These are phyloP conservation scores for Porites cylindrica DNA, from an alignment of 92 coral and sea anemone species.

Conservation along the genomic window DNA sequence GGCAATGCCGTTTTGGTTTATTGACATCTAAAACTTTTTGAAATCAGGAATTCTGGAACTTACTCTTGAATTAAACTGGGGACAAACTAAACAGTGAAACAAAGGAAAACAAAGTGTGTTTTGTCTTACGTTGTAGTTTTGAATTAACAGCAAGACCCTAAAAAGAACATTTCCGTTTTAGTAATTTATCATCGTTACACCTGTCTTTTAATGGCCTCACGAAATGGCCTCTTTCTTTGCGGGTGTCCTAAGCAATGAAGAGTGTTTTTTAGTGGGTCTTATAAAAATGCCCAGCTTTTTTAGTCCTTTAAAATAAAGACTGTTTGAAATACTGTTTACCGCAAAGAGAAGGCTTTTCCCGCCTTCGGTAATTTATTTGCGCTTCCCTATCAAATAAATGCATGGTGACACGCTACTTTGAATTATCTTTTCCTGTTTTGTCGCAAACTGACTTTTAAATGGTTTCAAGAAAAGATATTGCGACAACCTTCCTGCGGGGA, in stretches of 20 bases:
- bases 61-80: background rate
- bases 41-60: background rate
- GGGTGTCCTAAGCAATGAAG: background rate
- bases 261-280: background rate
- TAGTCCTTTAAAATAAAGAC: background rate
- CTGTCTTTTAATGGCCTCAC: background rate
- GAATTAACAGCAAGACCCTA: background rate
- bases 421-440: background rate
- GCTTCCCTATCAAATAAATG: background rate
- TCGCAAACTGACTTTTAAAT: background rate
- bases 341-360: background rate
- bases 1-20: no score
- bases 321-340: no score
- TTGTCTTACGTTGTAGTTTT: background rate
- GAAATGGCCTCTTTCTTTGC: no score
- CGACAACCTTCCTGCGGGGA: background rate
- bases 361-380: conserved; percentile 8
- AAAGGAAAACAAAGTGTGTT: background rate
- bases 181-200: background rate
- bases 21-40: background rate
- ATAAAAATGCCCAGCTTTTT: background rate
- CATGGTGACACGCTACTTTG: background rate
- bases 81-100: background rate
- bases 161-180: background rate
- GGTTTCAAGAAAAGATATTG: background rate